phyloP scores from a whole-genome alignment of 23 tunicate species.

The Halocynthia aurantium region DNA sequence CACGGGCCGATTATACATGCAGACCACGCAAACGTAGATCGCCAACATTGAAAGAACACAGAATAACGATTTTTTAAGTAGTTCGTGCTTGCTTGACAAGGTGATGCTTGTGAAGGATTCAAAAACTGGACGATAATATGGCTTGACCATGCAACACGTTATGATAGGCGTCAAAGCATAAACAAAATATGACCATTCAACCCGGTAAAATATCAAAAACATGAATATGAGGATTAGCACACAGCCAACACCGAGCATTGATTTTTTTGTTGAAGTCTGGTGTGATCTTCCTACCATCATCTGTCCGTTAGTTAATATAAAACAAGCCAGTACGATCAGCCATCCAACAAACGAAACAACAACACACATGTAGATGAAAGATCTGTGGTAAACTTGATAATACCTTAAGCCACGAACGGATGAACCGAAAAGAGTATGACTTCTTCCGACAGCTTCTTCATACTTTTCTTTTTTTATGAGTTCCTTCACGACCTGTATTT shows the following conservation, averaged over 20 bases:
- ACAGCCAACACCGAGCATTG: background rate
- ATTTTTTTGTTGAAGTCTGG: background rate
- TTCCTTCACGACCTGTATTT: background rate
- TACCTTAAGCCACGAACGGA: background rate
- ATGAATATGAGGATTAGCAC: background rate
- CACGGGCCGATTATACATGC: too few species aligned
- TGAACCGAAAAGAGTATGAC: background rate
- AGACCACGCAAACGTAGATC: too few species aligned
- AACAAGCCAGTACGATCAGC: background rate
- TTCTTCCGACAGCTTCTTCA: conserved; percentile 2
- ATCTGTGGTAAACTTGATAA: conserved; percentile 7
- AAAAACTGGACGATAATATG: too few species aligned
- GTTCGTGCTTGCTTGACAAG: too few species aligned
- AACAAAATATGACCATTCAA: background rate
- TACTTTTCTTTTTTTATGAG: background rate
- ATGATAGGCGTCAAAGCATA: background rate
- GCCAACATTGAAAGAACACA: too few species aligned
- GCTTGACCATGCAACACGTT: background rate
- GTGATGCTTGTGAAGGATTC: too few species aligned
- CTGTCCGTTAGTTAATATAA: too few species aligned
- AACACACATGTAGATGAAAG: background rate
- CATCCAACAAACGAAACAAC: conserved; percentile 3
- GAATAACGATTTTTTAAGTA: too few species aligned
- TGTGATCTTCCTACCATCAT: background rate
- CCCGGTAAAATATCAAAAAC: background rate